Evolutionary conservation across 2,888 invertebrate genomes (phyloP).

Genomic region (Drosophila maculinotata): DNA sequence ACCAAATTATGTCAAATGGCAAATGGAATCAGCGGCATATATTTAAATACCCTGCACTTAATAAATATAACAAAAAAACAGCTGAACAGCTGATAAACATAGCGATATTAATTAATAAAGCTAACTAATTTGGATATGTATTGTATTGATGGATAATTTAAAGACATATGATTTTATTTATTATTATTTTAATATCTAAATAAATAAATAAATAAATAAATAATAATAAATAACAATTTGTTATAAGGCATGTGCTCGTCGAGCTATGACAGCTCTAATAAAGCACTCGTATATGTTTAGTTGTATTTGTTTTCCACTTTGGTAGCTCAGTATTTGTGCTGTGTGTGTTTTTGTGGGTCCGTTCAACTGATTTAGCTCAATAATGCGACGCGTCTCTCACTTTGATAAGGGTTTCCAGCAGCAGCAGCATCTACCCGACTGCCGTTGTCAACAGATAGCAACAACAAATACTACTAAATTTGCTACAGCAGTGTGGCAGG

Average conservation of each 20-base stretch:
- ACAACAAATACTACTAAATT: no score
- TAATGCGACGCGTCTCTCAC: slow-evolving; percentile 67
- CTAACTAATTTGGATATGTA: no score
- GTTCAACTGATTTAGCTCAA: slow-evolving; percentile 67
- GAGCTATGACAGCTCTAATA: background rate
- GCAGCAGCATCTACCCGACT: slow-evolving; percentile 8
- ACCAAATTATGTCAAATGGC: slow-evolving; percentile 9
- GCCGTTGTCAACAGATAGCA: slow-evolving; percentile 46
- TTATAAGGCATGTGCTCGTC: slow-evolving; percentile 1
- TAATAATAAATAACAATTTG: background rate
- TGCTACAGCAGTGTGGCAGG: slow-evolving; percentile 30
- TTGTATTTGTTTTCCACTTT: slow-evolving; percentile 6
- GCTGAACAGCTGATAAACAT: no score
- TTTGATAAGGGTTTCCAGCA: slow-evolving; percentile 66
- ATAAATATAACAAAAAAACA: background rate
- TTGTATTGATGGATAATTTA: no score
- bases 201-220: no score
- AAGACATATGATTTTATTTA: no score
- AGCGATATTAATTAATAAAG: no score
- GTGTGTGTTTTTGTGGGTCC: slow-evolving; percentile 15
- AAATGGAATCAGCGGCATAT: slow-evolving; percentile 4
- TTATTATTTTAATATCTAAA: no score
- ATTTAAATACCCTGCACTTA: slow-evolving; percentile 7
- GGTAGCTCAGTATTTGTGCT: slow-evolving; percentile 8
- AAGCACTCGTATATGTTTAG: background rate